These are phyloP conservation scores for Acleris holmiana DNA, from an alignment of 2,888 invertebrate genomes.

Conservation along the genomic window DNA sequence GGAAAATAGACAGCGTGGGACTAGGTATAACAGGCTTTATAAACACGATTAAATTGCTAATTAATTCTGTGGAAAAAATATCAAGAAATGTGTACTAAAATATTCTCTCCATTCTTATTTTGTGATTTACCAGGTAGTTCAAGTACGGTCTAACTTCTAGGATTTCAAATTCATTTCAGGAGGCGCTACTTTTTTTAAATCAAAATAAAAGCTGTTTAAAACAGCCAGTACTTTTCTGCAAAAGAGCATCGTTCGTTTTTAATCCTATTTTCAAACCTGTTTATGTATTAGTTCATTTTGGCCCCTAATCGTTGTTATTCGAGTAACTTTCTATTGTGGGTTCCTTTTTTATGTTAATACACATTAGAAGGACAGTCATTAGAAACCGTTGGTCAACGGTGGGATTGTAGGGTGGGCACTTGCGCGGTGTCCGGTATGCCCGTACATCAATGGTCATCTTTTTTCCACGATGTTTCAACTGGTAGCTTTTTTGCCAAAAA, in stretches of 20 bases:
- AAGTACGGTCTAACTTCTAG: too few species aligned
- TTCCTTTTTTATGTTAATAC: conserved; percentile 30
- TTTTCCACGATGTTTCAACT: neutral
- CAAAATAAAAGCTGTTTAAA: too few species aligned
- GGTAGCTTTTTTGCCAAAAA: neutral
- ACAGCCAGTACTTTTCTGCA: too few species aligned
- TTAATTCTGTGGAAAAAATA: too few species aligned
- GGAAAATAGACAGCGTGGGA: too few species aligned
- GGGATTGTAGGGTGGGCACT: conserved; percentile 3
- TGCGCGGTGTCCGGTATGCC: neutral
- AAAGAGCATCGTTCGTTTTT: neutral
- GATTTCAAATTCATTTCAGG: too few species aligned
- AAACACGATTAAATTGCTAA: too few species aligned
- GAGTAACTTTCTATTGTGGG: conserved; percentile 27
- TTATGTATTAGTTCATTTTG: conserved; percentile 15
- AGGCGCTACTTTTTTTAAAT: too few species aligned
- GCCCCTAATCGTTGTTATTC: conserved; percentile 22
- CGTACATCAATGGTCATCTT: neutral
- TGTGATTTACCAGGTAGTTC: too few species aligned
- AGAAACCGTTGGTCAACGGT: conserved; percentile 21
- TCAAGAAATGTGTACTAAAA: too few species aligned
- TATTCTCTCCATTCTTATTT: too few species aligned
- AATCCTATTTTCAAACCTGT: conserved; percentile 21
- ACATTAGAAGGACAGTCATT: conserved; percentile 18
- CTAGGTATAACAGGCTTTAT: too few species aligned